Base-by-base conservation (phyloP, 2,113 vertebrate species). In the Scortum barcoo region DNA sequence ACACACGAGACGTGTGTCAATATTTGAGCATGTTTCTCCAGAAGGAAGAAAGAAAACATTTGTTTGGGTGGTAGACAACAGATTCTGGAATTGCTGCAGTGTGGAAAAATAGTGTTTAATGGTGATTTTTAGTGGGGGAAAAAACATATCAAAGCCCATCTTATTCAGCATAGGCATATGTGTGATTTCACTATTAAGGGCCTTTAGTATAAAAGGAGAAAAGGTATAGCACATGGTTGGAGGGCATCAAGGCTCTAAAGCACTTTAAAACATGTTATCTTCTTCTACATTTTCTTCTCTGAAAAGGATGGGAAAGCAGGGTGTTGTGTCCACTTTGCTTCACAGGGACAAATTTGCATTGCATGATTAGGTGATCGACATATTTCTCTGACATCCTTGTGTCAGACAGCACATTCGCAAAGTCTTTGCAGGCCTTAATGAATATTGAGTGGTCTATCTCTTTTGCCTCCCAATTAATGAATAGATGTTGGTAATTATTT, bases 401-500 rank as follows among this genome's bases (percentile, higher is more conserved):
- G 90, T 93, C 86, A 83, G 76, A 71, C 78, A 73, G 86, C 85
- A 91, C 88, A 93, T 95, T 94, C 94, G 87, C 87, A 90, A 91
- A 90, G 91, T 89, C 91, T 92, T 93, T 95, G 91, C 92, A 86
- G 90, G 74, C 86, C 89, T 89, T 94, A 94, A 95, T 95, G 93
- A 94, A 95, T 95, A 95, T 94, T 92, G 94, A 95, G 91, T 91
- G 91, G 91, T 93, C 88, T 81, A 90, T 95, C 92, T 93, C 92
- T 93, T 94, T 91, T 87, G 79, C 92, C 91, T 91, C 93, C 90
- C 92, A 94, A 94, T 95, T 94, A 95, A 95, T 94, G 92, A 93
- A 94, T 95, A 94, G 89, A 95, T 95, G 94, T 90, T 94, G 92
- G 94, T 94, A 94, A 95, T 95, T 95, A 95, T 94, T 94, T 93